Evolutionary conservation across 2,888 invertebrate species (phyloP).

Genomic region (Orthonevra nobilis): DNA sequence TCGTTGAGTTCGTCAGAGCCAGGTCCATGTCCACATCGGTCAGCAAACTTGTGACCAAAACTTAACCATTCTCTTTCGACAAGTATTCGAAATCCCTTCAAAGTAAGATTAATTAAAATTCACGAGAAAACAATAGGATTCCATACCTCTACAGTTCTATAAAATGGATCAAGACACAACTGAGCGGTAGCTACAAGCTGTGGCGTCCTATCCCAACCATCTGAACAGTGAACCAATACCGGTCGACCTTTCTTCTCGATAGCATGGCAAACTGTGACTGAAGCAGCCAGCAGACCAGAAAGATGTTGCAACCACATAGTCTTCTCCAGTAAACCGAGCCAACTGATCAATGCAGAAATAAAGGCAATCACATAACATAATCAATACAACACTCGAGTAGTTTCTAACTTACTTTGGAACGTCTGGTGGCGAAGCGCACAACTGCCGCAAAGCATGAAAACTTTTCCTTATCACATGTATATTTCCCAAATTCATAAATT

Average conservation of each 20-base stretch:
- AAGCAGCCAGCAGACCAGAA: constrained; percentile 90
- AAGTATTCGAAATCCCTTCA: constrained; percentile 94
- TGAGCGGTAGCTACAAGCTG: constrained; percentile 97
- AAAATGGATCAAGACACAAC: constrained; percentile 95
- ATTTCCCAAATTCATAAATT: constrained; percentile 98
- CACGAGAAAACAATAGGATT: not conserved
- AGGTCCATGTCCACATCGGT: constrained; percentile 92
- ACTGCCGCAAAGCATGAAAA: constrained; percentile 91
- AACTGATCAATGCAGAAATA: constrained; percentile 82
- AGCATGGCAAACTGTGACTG: constrained; percentile 89
- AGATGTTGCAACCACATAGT: constrained; percentile 96
- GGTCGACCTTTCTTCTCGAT: constrained; percentile 91
- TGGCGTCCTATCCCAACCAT: constrained; percentile 99
- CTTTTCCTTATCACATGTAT: constrained; percentile 97
- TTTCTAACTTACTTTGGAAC: constrained; percentile 85
- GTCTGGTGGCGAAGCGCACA: constrained; percentile 89
- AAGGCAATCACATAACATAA: constrained; percentile 68
- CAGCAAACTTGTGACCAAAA: constrained; percentile 99
- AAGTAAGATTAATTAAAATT: too few species aligned
- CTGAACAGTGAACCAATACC: constrained; percentile 98
- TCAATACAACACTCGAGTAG: constrained; percentile 9
- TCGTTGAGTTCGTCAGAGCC: constrained; percentile 95
- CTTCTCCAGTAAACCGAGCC: constrained; percentile 93
- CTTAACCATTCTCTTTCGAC: constrained; percentile 98
- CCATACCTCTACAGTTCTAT: constrained; percentile 93